Conservation (phyloP, 2,797 vertebrate species). For the Poecilia picta region DNA sequence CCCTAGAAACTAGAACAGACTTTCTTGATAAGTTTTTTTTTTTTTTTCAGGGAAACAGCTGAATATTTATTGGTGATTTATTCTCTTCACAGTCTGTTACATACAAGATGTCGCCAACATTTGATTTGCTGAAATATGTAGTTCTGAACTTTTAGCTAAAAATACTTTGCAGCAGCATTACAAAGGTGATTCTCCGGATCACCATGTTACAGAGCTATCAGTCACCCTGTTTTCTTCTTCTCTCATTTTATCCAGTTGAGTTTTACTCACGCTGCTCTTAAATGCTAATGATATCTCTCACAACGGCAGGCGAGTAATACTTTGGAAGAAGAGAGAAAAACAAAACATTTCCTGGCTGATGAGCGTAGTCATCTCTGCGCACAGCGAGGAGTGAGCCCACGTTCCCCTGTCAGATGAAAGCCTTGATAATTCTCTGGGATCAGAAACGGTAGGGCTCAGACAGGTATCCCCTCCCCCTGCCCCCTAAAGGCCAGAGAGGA, state of each 20-base stretch:
- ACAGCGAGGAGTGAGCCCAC: neutral
- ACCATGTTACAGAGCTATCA: neutral
- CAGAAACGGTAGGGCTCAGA: constrained; percentile 48
- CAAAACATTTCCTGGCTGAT: constrained; percentile 3
- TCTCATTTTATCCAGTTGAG: neutral
- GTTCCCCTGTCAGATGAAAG: constrained; percentile 52
- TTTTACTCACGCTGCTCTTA: neutral
- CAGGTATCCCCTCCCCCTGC: constrained; percentile 39
- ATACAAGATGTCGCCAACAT: neutral
- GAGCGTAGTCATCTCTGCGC: neutral
- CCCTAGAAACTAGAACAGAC: too few species aligned
- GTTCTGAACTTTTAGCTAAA: neutral
- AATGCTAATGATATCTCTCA: constrained; percentile 1
- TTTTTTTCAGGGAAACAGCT: neutral
- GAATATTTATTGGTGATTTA: neutral
- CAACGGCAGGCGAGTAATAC: neutral
- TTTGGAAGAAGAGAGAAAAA: neutral
- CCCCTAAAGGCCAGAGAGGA: constrained; percentile 35
- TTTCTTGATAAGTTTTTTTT: too few species aligned
- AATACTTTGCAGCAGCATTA: neutral
- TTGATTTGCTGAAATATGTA: neutral
- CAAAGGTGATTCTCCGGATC: neutral
- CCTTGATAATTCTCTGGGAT: constrained; percentile 53
- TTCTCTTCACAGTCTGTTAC: neutral
- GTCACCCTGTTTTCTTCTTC: neutral